A percentile compares a stretch with the other conserved stretches of the same genome.
phyloP scores from a whole-genome alignment of 2,888 invertebrate species.

The Xanthorhoe designata region DNA sequence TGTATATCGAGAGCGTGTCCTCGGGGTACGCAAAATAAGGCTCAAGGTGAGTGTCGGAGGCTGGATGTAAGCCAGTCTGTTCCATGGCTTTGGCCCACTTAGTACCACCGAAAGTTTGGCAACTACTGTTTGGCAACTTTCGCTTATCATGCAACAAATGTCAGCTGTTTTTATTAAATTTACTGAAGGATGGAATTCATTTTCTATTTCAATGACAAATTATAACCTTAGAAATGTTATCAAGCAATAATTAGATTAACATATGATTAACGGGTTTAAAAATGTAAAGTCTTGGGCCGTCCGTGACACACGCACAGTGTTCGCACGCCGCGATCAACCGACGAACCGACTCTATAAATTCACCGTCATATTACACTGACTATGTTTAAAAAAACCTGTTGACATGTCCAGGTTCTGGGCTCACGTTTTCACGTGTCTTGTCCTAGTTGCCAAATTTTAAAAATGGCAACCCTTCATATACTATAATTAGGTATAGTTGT shows the following conservation, averaged over 20 bases:
- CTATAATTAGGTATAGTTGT: not conserved
- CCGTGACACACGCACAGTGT: no score
- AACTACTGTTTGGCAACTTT: constrained; percentile 36
- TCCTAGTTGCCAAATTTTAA: no score
- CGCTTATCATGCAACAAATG: constrained; percentile 26
- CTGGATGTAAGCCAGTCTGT: constrained; percentile 56
- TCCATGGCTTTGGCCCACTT: constrained; percentile 56
- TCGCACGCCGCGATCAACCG: no score
- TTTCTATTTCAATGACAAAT: not conserved
- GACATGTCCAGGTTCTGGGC: no score
- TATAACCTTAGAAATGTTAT: not conserved
- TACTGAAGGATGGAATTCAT: constrained; percentile 17
- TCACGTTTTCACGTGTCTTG: no score
- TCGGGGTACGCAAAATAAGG: constrained; percentile 45
- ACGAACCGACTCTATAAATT: no score
- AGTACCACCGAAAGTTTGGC: constrained; percentile 39
- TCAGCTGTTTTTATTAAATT: constrained; percentile 28
- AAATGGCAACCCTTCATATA: no score
- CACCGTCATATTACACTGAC: no score
- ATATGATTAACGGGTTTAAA: no score
- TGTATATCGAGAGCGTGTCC: constrained; percentile 41
- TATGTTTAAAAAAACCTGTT: no score
- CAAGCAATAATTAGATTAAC: not conserved
- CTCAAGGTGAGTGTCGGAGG: constrained; percentile 46
- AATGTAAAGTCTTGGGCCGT: no score